Evolutionary conservation across 2,113 vertebrate genomes (phyloP).

Genomic region (Ctenodactylus gundi): DNA sequence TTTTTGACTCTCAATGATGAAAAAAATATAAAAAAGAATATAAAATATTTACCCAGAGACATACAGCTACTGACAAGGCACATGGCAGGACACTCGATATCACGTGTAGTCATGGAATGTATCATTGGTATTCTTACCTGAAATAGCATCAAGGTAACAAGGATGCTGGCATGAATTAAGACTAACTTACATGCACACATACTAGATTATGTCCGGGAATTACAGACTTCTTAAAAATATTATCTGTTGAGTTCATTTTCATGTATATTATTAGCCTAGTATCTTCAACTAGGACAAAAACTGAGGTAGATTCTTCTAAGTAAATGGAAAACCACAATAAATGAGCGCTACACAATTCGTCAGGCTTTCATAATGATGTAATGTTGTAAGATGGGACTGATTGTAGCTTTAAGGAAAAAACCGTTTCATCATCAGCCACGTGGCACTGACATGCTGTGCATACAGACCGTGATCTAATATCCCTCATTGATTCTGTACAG

Average conservation of each 20-base stretch:
- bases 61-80: neutral
- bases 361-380: neutral
- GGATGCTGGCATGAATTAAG: neutral
- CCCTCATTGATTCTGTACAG: neutral
- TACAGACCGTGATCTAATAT: neutral
- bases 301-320: neutral
- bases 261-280: too few relatives aligned
- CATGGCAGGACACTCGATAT: too few relatives aligned
- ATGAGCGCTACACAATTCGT: neutral
- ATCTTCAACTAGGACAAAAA: too few relatives aligned
- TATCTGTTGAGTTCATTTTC: neutral
- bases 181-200: neutral
- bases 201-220: neutral
- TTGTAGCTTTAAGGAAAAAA: too few relatives aligned
- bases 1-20: neutral
- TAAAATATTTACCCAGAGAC: neutral
- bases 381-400: neutral
- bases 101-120: too few relatives aligned
- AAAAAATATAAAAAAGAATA: neutral
- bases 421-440: neutral
- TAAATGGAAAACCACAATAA: neutral
- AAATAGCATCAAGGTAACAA: neutral
- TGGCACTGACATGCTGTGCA: neutral
- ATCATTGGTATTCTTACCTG: neutral
- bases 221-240: neutral